phyloP scores from a whole-genome alignment of 2,113 vertebrate genomes.

The Fukomys damarensis region DNA sequence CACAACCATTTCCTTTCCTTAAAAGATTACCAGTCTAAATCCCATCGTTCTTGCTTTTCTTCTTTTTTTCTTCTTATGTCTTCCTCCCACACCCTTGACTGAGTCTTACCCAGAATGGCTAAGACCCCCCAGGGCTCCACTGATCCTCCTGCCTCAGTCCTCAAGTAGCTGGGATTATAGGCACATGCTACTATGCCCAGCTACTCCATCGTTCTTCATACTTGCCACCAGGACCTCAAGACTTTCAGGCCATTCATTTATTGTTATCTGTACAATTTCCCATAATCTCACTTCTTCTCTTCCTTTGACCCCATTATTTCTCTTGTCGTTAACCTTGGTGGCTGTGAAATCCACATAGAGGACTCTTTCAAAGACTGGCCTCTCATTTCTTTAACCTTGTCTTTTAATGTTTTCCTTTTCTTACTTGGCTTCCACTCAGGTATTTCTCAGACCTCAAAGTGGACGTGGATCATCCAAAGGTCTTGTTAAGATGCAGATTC shows the following conservation, averaged over 20 bases:
- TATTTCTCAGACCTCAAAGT: conserved; percentile 27
- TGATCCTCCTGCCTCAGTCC: neutral
- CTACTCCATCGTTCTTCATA: neutral
- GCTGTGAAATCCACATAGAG: neutral
- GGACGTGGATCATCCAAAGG: neutral
- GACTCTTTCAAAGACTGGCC: neutral
- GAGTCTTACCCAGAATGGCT: neutral
- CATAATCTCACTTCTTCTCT: neutral
- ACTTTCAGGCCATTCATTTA: neutral
- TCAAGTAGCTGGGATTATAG: neutral
- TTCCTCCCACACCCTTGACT: neutral
- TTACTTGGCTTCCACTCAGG: neutral
- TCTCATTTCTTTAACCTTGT: neutral
- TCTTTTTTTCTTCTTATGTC: neutral
- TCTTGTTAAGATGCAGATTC: neutral
- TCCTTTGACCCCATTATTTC: neutral
- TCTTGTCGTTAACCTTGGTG: neutral
- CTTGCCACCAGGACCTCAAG: neutral
- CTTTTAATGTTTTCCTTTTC: neutral
- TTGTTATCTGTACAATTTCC: neutral
- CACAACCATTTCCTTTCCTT: neutral
- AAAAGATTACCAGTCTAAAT: neutral
- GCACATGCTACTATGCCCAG: neutral
- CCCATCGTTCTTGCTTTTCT: neutral
- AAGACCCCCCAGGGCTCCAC: neutral